Conservation (phyloP, 2,797 vertebrate species). For the Cirrhinus mrigala region DNA sequence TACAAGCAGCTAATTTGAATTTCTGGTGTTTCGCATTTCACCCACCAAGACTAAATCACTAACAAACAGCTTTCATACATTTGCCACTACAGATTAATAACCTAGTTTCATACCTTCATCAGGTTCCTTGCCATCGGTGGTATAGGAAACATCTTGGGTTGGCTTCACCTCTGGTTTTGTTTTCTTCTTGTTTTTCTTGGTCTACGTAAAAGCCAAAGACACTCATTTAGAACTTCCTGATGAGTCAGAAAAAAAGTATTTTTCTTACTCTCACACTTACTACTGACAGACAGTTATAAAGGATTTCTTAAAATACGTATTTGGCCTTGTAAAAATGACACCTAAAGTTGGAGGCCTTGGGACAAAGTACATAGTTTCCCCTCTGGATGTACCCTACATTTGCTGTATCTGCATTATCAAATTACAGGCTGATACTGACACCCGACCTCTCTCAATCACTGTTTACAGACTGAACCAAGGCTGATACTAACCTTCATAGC, state of each 20-base stretch:
- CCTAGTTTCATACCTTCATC: slow-evolving; percentile 84
- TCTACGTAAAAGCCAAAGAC: slow-evolving; percentile 65
- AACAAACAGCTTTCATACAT: neutral
- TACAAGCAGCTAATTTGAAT: neutral
- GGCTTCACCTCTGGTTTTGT: slow-evolving; percentile 87
- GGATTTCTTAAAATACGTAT: neutral
- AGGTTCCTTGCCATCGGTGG: slow-evolving; percentile 86
- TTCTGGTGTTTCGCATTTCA: neutral
- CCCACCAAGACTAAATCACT: neutral
- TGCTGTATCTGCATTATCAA: slow-evolving; percentile 48
- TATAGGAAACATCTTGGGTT: slow-evolving; percentile 75
- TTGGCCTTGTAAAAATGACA: neutral
- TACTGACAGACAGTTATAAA: neutral
- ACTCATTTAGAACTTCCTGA: slow-evolving; percentile 13
- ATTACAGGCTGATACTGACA: slow-evolving; percentile 48
- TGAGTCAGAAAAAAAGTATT: neutral
- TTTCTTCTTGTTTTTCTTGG: slow-evolving; percentile 96
- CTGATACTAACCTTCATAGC: neutral
- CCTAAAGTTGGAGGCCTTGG: slow-evolving; percentile 12
- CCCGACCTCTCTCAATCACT: slow-evolving; percentile 41
- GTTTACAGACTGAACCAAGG: slow-evolving; percentile 31
- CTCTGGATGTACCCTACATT: slow-evolving; percentile 17
- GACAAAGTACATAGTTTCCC: slow-evolving; percentile 20
- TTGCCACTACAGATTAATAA: neutral
- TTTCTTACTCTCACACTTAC: neutral